These are phyloP conservation scores for Neelides sp. DNA, from an alignment of 1,140 invertebrate genomes.

Conservation along the genomic window DNA sequence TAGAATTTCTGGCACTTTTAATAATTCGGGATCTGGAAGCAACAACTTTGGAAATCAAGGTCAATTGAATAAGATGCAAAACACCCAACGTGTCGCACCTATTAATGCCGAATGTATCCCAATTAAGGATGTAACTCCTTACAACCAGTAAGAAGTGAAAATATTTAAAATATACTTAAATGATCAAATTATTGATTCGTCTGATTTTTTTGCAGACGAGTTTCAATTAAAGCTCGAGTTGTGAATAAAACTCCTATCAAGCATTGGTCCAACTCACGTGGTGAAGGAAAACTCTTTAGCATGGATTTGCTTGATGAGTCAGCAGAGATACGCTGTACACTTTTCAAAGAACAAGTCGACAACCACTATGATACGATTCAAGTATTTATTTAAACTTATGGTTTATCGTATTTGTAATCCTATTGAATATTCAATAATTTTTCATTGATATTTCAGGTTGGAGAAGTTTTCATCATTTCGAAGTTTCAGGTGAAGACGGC, in stretches of 20 bases:
- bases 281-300: conserved; percentile 86
- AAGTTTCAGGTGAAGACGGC: conserved; percentile 71
- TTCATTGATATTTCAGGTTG: conserved; percentile 30
- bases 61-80: not conserved
- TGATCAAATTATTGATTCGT: not conserved
- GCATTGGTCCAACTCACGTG: conserved; percentile 79
- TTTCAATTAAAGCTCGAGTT: conserved; percentile 83
- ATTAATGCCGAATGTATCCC: conserved; percentile 10
- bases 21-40: too few relatives aligned
- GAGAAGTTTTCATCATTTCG: conserved; percentile 63
- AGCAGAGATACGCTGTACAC: conserved; percentile 89
- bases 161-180: conserved; percentile 2
- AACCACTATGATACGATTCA: conserved; percentile 83
- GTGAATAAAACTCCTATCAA: conserved; percentile 67
- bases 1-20: too few relatives aligned
- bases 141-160: conserved; percentile 15
- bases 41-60: too few relatives aligned
- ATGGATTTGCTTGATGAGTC: conserved; percentile 85
- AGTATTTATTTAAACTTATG: too few relatives aligned
- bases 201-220: conserved; percentile 43
- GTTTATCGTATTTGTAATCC: conserved; percentile 7
- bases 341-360: conserved; percentile 78
- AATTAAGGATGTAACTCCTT: conserved; percentile 28
- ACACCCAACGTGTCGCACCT: not conserved
- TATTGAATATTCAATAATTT: conserved; percentile 1